phyloP scores from a whole-genome alignment of 2,888 invertebrate species.

The Liopterus haemorrhoidalis region DNA sequence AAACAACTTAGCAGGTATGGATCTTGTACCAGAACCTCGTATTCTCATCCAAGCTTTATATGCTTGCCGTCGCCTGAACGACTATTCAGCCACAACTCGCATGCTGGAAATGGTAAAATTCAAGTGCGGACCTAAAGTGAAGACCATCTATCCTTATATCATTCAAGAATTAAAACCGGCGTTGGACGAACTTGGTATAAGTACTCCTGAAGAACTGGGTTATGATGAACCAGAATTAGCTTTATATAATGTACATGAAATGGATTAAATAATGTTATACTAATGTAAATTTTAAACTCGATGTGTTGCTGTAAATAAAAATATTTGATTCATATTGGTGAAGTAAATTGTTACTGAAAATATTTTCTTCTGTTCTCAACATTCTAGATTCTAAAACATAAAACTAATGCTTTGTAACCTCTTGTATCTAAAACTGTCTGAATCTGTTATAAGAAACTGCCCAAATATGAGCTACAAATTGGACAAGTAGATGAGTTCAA shows the following conservation, averaged over 20 bases:
- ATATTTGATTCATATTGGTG: no score
- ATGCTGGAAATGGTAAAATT: conserved; percentile 86
- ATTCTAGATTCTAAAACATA: no score
- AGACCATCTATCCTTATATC: conserved; percentile 81
- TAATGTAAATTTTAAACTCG: neutral
- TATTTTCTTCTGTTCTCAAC: no score
- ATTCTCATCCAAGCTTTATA: conserved; percentile 53
- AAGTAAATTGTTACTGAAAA: no score
- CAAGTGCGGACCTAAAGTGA: conserved; percentile 70
- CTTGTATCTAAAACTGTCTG: no score
- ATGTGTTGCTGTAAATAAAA: no score
- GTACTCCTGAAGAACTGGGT: conserved; percentile 89
- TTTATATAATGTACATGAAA: conserved; percentile 63
- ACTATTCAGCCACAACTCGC: conserved; percentile 59
- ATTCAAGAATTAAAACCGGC: conserved; percentile 86
- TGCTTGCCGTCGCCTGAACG: conserved; percentile 61
- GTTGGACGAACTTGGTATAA: conserved; percentile 85
- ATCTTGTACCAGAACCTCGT: conserved; percentile 56
- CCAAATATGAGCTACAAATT: no score
- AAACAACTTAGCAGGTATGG: conserved; percentile 52
- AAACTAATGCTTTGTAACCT: no score
- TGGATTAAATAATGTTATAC: conserved; percentile 42
- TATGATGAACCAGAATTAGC: conserved; percentile 95
- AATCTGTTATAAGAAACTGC: no score
- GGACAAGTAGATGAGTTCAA: no score